phyloP scores from a whole-genome alignment of 2,888 invertebrate species.

The Trisateles emortualis region DNA sequence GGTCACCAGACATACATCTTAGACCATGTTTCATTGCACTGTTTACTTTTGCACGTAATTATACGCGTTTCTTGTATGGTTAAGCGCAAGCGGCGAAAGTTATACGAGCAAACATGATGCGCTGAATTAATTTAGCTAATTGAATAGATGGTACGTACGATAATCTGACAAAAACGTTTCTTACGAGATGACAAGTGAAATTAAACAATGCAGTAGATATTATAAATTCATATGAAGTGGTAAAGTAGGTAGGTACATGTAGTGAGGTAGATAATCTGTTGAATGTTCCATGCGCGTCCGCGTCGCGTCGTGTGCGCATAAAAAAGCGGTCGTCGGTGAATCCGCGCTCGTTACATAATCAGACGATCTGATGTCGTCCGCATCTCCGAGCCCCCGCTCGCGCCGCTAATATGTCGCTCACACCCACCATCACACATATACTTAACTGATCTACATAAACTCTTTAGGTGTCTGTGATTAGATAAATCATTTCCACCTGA shows the following conservation, averaged over 20 bases:
- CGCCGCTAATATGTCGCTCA: conserved; percentile 50
- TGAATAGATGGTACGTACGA: conserved; percentile 41
- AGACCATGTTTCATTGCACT: background rate
- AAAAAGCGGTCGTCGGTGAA: conserved; percentile 58
- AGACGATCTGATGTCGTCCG: conserved; percentile 52
- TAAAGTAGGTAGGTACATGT: conserved; percentile 31
- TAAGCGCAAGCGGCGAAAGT: conserved; percentile 10
- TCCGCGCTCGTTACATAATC: conserved; percentile 73
- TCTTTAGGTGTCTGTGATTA: too few species aligned
- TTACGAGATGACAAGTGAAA: conserved; percentile 41
- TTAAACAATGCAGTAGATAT: conserved; percentile 40
- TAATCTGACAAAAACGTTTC: conserved; percentile 36
- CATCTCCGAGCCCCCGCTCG: conserved; percentile 47
- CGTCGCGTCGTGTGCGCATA: conserved; percentile 37
- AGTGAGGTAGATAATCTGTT: conserved; percentile 64
- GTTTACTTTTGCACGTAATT: conserved; percentile 1
- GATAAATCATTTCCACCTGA: too few species aligned
- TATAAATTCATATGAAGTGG: conserved; percentile 45
- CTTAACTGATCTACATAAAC: too few species aligned
- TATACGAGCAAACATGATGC: conserved; percentile 13
- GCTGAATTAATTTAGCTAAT: conserved; percentile 43
- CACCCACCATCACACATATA: background rate
- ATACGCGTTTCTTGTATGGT: background rate
- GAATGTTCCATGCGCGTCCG: conserved; percentile 55
- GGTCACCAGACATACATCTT: too few species aligned